Evolutionary conservation across 2,113 vertebrate species (phyloP), one percentile per base, ranked within the genome.

Genomic region (Polypterus senegalus): DNA sequence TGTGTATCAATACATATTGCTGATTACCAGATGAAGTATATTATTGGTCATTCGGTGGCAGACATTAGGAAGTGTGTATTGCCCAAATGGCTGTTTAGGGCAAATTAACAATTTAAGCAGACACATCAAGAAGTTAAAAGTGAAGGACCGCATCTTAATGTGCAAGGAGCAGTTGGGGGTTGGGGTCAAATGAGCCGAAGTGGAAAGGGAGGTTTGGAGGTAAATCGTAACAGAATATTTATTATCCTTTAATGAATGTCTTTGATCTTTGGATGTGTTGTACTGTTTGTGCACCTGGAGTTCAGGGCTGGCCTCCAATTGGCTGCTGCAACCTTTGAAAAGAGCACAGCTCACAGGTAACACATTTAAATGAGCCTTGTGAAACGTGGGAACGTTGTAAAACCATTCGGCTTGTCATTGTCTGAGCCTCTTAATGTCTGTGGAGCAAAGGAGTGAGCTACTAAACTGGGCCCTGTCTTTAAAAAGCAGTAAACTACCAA

Each of bases 261-360:
- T 87, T 87, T 87, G 85, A 87, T 80, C 77, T 84, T 72, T 7
- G 57, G 67, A 71, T 66, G 66, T 64, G 68, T 71, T 77, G 83
- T 76, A 80, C 76, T 81, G 81, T 84, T 84, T 86, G 83, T 84
- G 79, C 85, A 87, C 85, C 85, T 87, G 83, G 82, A 72, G 58
- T 65, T 6, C 70, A 55, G 64, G 60, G 9, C 66, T 66, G 70
- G 70, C 70, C 69, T 73, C 73, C 74, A 66, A 72, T 77, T 79
- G 79, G 75, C 72, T 74, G 71, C 67, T 76, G 70, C 48, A 43
- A 6, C n/a, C 6, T 51, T 71, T 51, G 57, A 61, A 47, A 65
- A 46, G 53, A 57, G 46, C 56, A 46, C 61, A 57, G 57, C 52
- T 57, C 60, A 65, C 84, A 85, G 84, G 83, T 86, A 77, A 79